phyloP scores from a whole-genome alignment of 2,888 invertebrate species.

The Epicampocera succincta region DNA sequence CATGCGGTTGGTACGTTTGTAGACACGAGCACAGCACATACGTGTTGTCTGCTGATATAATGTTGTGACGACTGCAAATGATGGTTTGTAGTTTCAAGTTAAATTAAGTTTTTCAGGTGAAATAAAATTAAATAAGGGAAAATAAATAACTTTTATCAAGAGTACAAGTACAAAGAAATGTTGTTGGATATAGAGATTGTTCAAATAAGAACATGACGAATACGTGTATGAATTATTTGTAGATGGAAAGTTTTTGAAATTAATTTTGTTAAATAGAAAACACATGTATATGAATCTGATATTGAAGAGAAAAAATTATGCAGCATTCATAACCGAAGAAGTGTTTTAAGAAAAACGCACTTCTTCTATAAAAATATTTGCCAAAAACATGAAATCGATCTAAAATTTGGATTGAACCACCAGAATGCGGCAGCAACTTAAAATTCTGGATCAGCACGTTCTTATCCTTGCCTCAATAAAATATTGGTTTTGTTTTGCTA shows the following conservation, averaged over 20 bases:
- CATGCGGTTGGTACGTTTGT: background rate
- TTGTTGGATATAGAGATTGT: conserved; percentile 20
- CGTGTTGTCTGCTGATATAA: background rate
- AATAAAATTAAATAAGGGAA: conserved; percentile 64
- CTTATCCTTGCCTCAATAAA: too few relatives aligned
- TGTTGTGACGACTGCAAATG: conserved; percentile 47
- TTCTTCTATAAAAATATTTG: too few relatives aligned
- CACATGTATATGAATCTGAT: background rate
- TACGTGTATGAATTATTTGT: conserved; percentile 14
- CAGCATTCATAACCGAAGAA: too few relatives aligned
- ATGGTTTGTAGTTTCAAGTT: conserved; percentile 49
- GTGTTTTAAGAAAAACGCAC: too few relatives aligned
- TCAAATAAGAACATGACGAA: background rate
- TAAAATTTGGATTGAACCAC: too few relatives aligned
- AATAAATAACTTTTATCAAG: conserved; percentile 49
- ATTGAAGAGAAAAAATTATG: background rate
- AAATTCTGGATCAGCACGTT: too few relatives aligned
- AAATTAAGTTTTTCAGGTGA: conserved; percentile 62
- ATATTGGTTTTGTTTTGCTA: too few relatives aligned
- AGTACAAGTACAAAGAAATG: conserved; percentile 10
- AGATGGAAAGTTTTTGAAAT: background rate
- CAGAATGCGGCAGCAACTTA: too few relatives aligned
- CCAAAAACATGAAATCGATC: too few relatives aligned
- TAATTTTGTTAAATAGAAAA: background rate
- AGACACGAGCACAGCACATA: background rate